Base-by-base conservation (phyloP, 2,113 vertebrate species). In the Cryptotis parvus region DNA sequence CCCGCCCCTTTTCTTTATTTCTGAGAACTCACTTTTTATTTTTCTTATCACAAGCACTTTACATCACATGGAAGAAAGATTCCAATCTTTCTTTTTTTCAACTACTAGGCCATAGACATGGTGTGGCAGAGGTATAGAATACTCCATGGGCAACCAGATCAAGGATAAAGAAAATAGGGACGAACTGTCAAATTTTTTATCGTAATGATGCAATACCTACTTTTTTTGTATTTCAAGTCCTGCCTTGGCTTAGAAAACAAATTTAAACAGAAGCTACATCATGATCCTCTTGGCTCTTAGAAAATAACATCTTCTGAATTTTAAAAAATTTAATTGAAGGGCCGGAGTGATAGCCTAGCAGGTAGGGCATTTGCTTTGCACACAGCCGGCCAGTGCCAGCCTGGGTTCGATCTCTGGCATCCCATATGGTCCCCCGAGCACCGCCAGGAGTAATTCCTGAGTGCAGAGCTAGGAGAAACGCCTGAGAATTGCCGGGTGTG, bases 191-290 rank as follows among this genome's bases (percentile, higher is more conserved):
- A 80, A 65, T 76, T 82, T 72, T 61, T 74, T 12, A 35, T 55
- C 89, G 93, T 89, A 65, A 87, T 89, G 66, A 45, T 93, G 90
- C 4, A 27, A 58, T 81, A 45, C 31, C 58, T 92, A 27, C 43
- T 74, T 5, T 84, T 80, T 69, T 79, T 88, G n/a, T 78, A 52
- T 66, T 83, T 78, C 92, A 69, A 87, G 35, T 14, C 29, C 78
- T 49, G 29, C 26, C 33, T 80, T 84, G 85, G 39, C 1, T 27
- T 77, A 45, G 55, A 79, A 37, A 93, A 77, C 76, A 89, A 83
- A 66, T 27, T 61, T 22, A 91, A 73, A 74, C 15, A 20, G 77
- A 89, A 93, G 61, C 29, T 22, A 45, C 49, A 63, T 49, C 35
- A 11, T 72, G 49, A 84, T 7, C 33, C 35, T 76, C 55, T 66